Evolutionary conservation across 2,113 vertebrate genomes (phyloP).

Genomic region (Spheniscus mendiculus): DNA sequence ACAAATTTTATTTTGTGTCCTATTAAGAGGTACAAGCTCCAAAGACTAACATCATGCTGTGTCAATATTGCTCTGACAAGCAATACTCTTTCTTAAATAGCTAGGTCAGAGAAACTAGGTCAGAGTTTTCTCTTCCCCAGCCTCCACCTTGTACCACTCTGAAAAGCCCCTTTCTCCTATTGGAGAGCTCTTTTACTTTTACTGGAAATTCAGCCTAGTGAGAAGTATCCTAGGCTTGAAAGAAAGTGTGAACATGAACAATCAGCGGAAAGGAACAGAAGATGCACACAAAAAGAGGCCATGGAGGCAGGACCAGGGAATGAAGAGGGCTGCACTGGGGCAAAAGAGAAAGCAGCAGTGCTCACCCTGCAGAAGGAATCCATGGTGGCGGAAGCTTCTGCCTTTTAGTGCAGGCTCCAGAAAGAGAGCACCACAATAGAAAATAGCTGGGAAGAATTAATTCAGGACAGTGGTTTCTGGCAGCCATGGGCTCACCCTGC

Average conservation of each 20-base stretch:
- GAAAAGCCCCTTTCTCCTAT: not conserved
- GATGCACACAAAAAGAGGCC: not conserved
- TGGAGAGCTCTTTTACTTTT: not conserved
- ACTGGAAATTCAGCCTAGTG: not conserved
- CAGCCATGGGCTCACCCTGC: not conserved
- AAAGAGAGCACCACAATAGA: not conserved
- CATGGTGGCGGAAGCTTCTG: rapidly evolving
- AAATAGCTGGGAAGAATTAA: not conserved
- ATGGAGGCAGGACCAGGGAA: not conserved
- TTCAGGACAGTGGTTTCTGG: not conserved
- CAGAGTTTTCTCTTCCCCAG: not conserved
- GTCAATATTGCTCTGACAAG: not conserved
- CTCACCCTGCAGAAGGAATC: not conserved
- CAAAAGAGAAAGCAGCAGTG: not conserved
- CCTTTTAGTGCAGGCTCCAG: not conserved
- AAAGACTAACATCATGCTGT: not conserved
- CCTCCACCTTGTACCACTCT: not conserved
- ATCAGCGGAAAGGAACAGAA: not conserved
- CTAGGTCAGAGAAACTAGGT: conserved; percentile 22
- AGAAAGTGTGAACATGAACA: not conserved
- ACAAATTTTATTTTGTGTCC: not conserved
- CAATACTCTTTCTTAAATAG: not conserved
- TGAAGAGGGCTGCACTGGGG: not conserved
- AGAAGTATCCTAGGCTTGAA: not conserved
- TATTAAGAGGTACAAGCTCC: not conserved